Evolutionary conservation across 2,888 invertebrate genomes (phyloP).

Genomic region (Drosophila suboccidentalis): DNA sequence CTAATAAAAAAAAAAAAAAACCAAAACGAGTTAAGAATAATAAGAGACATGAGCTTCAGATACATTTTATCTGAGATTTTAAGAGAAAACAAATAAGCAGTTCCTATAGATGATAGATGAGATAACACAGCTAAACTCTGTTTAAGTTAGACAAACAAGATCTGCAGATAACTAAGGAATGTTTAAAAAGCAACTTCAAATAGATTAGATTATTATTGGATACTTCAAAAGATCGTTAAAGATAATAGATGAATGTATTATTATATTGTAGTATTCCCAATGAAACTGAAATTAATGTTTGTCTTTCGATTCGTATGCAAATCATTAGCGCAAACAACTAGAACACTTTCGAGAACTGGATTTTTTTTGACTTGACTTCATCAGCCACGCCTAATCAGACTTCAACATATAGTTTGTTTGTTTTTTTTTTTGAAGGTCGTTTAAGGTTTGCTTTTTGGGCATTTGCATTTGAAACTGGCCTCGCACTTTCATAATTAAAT

Average conservation of each 20-base stretch:
- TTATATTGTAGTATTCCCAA: not conserved
- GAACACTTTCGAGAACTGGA: conserved; percentile 52
- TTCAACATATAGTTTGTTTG: conserved; percentile 11
- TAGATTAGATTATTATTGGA: conserved; percentile 13
- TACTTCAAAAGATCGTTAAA: conserved; percentile 16
- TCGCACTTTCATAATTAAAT: conserved; percentile 45
- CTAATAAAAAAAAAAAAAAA: not conserved
- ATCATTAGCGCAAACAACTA: conserved; percentile 28
- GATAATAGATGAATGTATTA: not conserved
- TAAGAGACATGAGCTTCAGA: conserved; percentile 4
- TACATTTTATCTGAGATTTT: conserved; percentile 5
- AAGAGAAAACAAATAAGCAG: not conserved
- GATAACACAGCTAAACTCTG: not conserved
- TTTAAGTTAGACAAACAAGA: conserved; percentile 11
- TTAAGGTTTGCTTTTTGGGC: conserved; percentile 18
- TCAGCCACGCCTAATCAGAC: conserved; percentile 40
- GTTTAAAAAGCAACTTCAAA: not conserved
- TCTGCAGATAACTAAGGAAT: conserved; percentile 17
- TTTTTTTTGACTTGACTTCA: not conserved
- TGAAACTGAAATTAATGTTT: conserved; percentile 14
- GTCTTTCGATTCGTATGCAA: conserved; percentile 45
- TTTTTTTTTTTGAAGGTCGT: conserved; percentile 40
- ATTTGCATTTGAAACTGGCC: conserved; percentile 55
- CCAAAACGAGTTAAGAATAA: conserved; percentile 11
- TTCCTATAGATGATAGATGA: not conserved